Evolutionary conservation across 2,797 vertebrate genomes (phyloP).

Genomic region (Oryzias dopingdopingensis): DNA sequence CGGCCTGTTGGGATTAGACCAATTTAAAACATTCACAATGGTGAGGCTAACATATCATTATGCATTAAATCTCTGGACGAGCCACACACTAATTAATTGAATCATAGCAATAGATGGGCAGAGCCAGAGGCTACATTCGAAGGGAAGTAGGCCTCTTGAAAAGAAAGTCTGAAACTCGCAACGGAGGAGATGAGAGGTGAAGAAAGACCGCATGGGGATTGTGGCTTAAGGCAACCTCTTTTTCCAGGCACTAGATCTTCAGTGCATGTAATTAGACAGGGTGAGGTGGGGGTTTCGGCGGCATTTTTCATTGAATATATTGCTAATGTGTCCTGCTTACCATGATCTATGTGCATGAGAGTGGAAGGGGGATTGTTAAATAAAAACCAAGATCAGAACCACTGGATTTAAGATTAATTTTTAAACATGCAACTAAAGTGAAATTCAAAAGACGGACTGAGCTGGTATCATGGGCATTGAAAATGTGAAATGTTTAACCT

Average conservation of each 20-base stretch:
- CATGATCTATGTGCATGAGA: conserved; percentile 48
- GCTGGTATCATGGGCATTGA: conserved; percentile 19
- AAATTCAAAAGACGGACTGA: conserved; percentile 41
- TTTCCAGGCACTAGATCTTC: conserved; percentile 65
- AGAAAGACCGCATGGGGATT: conserved; percentile 63
- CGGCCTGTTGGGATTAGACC: conserved; percentile 50
- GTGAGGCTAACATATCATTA: conserved; percentile 62
- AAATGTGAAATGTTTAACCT: conserved; percentile 34
- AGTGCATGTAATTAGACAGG: conserved; percentile 76
- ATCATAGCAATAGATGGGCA: conserved; percentile 63
- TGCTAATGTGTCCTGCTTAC: conserved; percentile 47
- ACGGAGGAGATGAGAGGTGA: conserved; percentile 50
- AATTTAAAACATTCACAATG: conserved; percentile 64
- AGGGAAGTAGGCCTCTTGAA: conserved; percentile 48
- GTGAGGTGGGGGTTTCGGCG: conserved; percentile 41
- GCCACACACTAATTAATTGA: conserved; percentile 76
- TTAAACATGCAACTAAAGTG: conserved; percentile 39
- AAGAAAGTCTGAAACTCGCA: conserved; percentile 45
- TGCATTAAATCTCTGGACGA: conserved; percentile 64
- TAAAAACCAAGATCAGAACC: conserved; percentile 21
- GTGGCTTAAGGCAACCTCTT: conserved; percentile 70
- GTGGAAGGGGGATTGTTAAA: conserved; percentile 4
- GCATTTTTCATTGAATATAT: conserved; percentile 65
- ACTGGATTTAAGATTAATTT: conserved; percentile 67
- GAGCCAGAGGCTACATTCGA: conserved; percentile 55